These are phyloP conservation scores for Thamnaconus septentrionalis DNA, from an alignment of 2,113 vertebrate species.

Conservation along the genomic window DNA sequence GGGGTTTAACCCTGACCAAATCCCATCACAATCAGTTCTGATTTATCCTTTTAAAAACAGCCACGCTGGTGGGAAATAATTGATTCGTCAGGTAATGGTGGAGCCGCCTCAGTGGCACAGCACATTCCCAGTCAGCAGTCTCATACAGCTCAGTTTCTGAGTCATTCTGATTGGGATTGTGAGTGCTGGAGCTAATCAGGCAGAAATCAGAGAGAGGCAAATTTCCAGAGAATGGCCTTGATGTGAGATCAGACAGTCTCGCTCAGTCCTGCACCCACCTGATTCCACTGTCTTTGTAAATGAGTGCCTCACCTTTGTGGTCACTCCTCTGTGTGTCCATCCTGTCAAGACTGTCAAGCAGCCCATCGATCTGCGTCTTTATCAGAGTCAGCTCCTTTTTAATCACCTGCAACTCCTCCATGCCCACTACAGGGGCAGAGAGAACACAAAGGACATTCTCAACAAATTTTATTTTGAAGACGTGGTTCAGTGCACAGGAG, in stretches of 20 bases:
- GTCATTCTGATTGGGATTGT: constrained; percentile 39
- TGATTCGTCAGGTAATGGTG: constrained; percentile 36
- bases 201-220: constrained; percentile 38
- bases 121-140: constrained; percentile 9
- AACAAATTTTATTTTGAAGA: background rate
- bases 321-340: constrained; percentile 79
- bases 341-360: constrained; percentile 84
- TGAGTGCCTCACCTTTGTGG: constrained; percentile 70
- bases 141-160: constrained; percentile 33
- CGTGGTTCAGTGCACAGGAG: too few relatives aligned
- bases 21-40: constrained; percentile 2
- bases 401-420: constrained; percentile 85
- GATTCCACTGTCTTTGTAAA: constrained; percentile 46
- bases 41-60: constrained; percentile 28
- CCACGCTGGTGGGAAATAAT: constrained; percentile 42
- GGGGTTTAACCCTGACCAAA: background rate
- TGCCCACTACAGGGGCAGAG: constrained; percentile 69
- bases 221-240: constrained; percentile 47
- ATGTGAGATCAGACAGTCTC: constrained; percentile 48
- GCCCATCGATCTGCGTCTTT: constrained; percentile 87
- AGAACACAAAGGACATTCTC: background rate
- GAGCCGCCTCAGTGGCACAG: background rate
- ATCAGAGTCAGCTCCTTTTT: constrained; percentile 86
- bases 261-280: constrained; percentile 28
- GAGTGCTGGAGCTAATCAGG: constrained; percentile 47